Evolutionary conservation across 30 jellyfish, hydroid and myxozoan genomes (phyloP), one percentile per base, ranked within the genome.

Genomic region (Aurelia sp.): DNA sequence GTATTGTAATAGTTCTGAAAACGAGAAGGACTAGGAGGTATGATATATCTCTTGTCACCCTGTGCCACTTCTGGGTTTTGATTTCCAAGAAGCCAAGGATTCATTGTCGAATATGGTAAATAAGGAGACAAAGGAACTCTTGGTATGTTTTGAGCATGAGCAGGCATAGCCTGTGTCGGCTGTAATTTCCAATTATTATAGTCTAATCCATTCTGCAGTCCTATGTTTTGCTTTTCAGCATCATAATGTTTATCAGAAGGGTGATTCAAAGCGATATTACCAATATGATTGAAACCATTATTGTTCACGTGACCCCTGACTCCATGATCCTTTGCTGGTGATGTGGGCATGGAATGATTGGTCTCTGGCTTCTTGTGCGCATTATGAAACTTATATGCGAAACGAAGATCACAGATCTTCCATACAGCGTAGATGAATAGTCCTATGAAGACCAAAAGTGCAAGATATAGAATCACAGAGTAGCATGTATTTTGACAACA

Each of bases 21-120:
- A 21, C 76, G 81, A 33, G 87, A 18, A 16, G 93, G 93, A 41
- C 93, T 84, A 0, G 93, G 93, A 2, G 93, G 93, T 47, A 84
- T 84, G 13, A 72, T 60, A 18, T 84, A 84, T 61, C 93, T 40
- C 65, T 84, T 84, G 52, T 72, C 93, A 9, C 93, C 93, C 13
- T 67, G 87, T 13, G 52, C 31, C 30, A 38, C 77, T 44, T 52
- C 57, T 0, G 58, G 64, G 74, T 24, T 16, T 58, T 61, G 67
- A 27, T 33, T 12, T n/a, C 22, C 76, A 33, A 33, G 89, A 8
- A 22, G 63, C 67, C 61, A 21, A 24, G 55, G 72, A 15, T 33
- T 15, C 48, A 13, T 10, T 27, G 76, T 19, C 3, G 53, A 20
- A 16, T 24, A 33, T 9, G 80, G 80, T 24, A 27, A 7, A 21